Base-by-base conservation (phyloP, 2,797 vertebrate species). In the Mallotus villosus region DNA sequence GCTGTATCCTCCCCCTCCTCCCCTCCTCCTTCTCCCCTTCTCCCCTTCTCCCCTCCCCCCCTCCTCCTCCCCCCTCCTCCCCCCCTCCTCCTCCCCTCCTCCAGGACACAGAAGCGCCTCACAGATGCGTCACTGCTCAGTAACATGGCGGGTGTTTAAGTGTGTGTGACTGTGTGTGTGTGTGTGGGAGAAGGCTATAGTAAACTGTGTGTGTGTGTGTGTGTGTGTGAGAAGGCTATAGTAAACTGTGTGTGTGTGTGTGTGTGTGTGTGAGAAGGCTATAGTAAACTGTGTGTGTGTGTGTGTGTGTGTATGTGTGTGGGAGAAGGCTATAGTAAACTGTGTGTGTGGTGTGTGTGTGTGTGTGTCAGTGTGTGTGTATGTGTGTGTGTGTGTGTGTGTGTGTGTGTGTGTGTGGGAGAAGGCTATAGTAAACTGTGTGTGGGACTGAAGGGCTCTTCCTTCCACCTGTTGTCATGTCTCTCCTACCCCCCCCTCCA, bases 381-480 rank as follows among this genome's bases (percentile, higher is more conserved):
- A 4, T 2, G 29, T 2, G 29, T 2, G 37, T 4, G n/a, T n/a
- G n/a, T 21, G 63, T 19, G 8, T 19, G 21, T 12, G 41, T 25
- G n/a, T 46, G 19, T 14, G 64, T 9, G 8, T 29, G 4, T 2
- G 65, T 68, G 80, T 78, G 73, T 66, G 19, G 77, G 76, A 19
- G 78, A 77, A 63, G 19, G 29, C 29, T 19, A 46, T 22, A 12
- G 5, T 22, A 12, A 12, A 14, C 32, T 2, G 37, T 5, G 21
- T n/a, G 25, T 27, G 25, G 25, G 25, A 27, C 25, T 12, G 9
- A 9, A 24, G 21, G 9, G n/a, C 22, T 60, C 66, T 81, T 90
- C 88, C 88, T 87, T 76, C 90, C 93, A 93, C 92, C 92, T 94
- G 92, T 93, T 93, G 90, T 91, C 78, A 84, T 80, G 69, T 73